These are phyloP conservation scores for Anarrhichthys ocellatus DNA, from an alignment of 2,113 vertebrate species.

Conservation along the genomic window DNA sequence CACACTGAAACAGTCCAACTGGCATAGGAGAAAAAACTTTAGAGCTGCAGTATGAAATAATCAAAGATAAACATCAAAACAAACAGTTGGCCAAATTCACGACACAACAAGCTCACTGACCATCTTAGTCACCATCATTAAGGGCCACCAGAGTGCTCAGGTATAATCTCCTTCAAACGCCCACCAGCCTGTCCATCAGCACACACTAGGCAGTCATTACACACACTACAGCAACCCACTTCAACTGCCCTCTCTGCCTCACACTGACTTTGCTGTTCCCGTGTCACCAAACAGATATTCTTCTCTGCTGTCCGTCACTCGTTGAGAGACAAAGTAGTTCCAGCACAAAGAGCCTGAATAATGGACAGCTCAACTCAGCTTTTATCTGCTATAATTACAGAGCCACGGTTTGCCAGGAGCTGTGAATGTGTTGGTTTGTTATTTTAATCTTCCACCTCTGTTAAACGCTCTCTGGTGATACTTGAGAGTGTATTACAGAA, in stretches of 20 bases:
- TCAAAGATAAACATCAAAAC: conserved; percentile 1
- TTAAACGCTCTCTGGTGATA: conserved; percentile 24
- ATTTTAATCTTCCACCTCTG: conserved; percentile 59
- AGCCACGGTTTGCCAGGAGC: neutral
- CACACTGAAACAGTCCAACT: neutral
- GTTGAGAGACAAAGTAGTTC: conserved; percentile 14
- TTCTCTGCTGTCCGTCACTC: conserved; percentile 58
- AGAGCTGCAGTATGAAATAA: neutral
- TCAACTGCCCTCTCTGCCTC: conserved; percentile 50
- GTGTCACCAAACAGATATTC: conserved; percentile 53
- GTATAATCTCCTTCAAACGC: conserved; percentile 73
- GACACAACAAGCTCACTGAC: conserved; percentile 8
- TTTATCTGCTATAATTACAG: conserved; percentile 49
- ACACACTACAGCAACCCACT: conserved; percentile 65
- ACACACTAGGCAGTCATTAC: conserved; percentile 66
- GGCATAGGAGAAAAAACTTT: neutral
- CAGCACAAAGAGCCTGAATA: conserved; percentile 49
- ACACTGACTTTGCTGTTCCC: conserved; percentile 38
- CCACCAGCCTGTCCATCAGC: conserved; percentile 65
- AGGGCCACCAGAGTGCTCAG: conserved; percentile 47
- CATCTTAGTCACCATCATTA: conserved; percentile 34
- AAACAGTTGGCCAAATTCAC: conserved; percentile 25
- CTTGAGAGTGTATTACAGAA: neutral
- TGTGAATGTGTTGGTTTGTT: conserved; percentile 20
- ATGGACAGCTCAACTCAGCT: conserved; percentile 29